Evolutionary conservation across 2,113 vertebrate species (phyloP), one percentile per base, ranked within the genome.

Genomic region (Oostethus manadensis): DNA sequence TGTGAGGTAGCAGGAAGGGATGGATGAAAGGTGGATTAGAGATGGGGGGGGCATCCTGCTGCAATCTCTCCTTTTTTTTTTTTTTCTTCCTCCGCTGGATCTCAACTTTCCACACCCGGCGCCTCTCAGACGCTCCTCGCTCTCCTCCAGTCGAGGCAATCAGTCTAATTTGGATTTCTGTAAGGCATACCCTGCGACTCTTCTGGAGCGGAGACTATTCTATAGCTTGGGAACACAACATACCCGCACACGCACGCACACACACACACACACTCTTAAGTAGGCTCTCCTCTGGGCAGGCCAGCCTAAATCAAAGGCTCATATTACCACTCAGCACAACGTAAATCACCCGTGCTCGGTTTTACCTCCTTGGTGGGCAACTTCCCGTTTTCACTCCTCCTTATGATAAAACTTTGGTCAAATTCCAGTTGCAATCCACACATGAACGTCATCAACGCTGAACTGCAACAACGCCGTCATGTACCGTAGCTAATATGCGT

Each of bases 1-100:
- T 57, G 55, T 22, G 40, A 43, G 55, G 68, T 60, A 55, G 64
- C 62, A 79, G 70, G 77, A 75, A 74, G 59, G 66, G 58, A 71
- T 66, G 78, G 80, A 81, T 78, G 81, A 83, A 78, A 76, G 74
- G 74, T 67, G 79, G 85, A 88, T 87, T 88, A 86, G 70, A 78
- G 38, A 13, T 42, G 85, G 85, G 73, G 86, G 78, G 77, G 69
- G 60, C 79, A 82, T 88, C 85, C 84, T 86, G 86, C 68, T 66
- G 64, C 86, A 86, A 88, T 88, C 84, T 70, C 60, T 68, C 66
- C 51, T 18, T 87, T n/a, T 40, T 56, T n/a, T 66, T 58, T 71
- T 80, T 64, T 77, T 81, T 68, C 66, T 64, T 35, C 62, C 0
- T 6, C 71, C 60, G 54, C 76, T 54, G 56, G 54, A 66, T 76